A percentile compares a stretch with the other conserved stretches of the same genome.
These are phyloP conservation scores for Drosophila anceps DNA, from an alignment of 2,888 invertebrate species.

Conservation along the genomic window DNA sequence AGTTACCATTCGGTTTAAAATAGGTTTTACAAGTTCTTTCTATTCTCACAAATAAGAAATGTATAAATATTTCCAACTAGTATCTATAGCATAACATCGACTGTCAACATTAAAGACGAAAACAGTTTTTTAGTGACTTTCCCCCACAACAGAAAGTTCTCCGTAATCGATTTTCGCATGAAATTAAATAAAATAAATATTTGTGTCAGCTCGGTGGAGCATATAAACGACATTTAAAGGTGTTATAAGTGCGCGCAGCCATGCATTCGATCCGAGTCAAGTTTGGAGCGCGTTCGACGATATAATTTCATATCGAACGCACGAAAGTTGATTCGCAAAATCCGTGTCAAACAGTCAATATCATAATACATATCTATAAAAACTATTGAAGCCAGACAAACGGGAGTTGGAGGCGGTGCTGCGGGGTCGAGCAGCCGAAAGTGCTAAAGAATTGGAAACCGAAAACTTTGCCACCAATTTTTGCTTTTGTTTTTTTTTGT, in stretches of 20 bases:
- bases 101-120: background rate
- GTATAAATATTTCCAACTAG: no score
- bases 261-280: slow-evolving; percentile 31
- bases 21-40: no score
- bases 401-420: background rate
- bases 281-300: slow-evolving; percentile 15
- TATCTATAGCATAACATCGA: background rate
- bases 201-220: background rate
- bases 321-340: slow-evolving; percentile 60
- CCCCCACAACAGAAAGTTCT: background rate
- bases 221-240: slow-evolving; percentile 36
- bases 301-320: slow-evolving; percentile 54
- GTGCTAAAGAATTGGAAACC: slow-evolving; percentile 58
- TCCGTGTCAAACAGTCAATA: slow-evolving; percentile 71
- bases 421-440: slow-evolving; percentile 14
- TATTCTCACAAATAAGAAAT: no score
- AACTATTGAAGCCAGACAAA: slow-evolving; percentile 45
- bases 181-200: background rate
- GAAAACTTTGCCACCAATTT: slow-evolving; percentile 41
- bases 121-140: background rate
- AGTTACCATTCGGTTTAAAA: no score
- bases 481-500: no score
- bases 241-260: slow-evolving; percentile 64
- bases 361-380: slow-evolving; percentile 58
- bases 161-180: slow-evolving; percentile 18